Percentiles rank a stretch among this genome's conserved stretches.
These are phyloP conservation scores for Cyanoliseus patagonus DNA, from an alignment of 2,113 vertebrate genomes.

Conservation along the genomic window DNA sequence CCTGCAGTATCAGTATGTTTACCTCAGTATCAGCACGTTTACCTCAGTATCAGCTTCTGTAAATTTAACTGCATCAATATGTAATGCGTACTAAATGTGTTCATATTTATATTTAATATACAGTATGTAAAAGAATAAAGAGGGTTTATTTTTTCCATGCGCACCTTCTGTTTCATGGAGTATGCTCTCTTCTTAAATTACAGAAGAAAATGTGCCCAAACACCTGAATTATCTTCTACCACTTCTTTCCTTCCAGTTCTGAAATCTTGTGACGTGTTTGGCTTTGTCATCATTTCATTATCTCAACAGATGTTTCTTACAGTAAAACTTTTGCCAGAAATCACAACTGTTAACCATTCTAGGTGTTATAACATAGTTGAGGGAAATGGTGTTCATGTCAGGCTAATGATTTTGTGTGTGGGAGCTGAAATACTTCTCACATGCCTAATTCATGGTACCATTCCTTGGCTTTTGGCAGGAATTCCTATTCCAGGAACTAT, in stretches of 20 bases:
- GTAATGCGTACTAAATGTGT: not conserved
- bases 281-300: not conserved
- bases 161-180: not conserved
- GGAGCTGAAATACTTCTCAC: not conserved
- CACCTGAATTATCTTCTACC: not conserved
- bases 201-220: not conserved
- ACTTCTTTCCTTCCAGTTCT: not conserved
- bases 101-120: not conserved
- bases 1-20: not conserved
- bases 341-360: not conserved
- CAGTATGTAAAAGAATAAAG: not conserved
- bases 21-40: not conserved
- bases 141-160: not conserved
- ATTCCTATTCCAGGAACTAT: not conserved
- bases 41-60: not conserved
- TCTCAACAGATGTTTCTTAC: not conserved
- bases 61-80: not conserved
- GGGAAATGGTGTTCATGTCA: not conserved
- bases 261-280: not conserved
- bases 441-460: not conserved
- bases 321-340: not conserved
- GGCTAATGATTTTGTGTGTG: not conserved
- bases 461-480: not conserved
- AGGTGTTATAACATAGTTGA: not conserved
- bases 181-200: not conserved